Percentiles rank a stretch among this genome's conserved stretches.
Evolutionary conservation across 92 coral and sea anemone genomes (phyloP).

Genomic region (Umimayanthus chanpuru): DNA sequence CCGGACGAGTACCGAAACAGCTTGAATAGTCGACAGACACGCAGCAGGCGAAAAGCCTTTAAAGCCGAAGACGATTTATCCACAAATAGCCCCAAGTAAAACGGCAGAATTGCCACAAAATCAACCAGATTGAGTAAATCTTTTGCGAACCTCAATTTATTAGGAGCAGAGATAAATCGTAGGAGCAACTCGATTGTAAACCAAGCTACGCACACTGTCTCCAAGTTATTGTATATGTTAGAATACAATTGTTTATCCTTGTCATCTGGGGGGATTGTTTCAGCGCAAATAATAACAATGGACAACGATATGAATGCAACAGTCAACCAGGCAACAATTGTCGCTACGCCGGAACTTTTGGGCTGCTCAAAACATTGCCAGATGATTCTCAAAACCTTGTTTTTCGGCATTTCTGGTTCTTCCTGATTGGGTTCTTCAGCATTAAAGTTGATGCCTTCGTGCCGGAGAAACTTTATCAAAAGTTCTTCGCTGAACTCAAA

Average conservation of each 20-base stretch:
- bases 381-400: constrained; percentile 46
- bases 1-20: constrained; percentile 87
- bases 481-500: constrained; percentile 82
- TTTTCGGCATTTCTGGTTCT: constrained; percentile 49
- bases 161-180: constrained; percentile 79
- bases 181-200: constrained; percentile 74
- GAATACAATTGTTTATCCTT: neutral
- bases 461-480: constrained; percentile 59
- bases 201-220: constrained; percentile 78
- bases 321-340: constrained; percentile 71
- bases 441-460: constrained; percentile 66
- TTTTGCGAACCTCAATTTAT: constrained; percentile 58
- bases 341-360: constrained; percentile 65
- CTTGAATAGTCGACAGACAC: constrained; percentile 80
- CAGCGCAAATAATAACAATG: constrained; percentile 78
- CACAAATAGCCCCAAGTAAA: constrained; percentile 50
- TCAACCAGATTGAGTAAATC: constrained; percentile 77
- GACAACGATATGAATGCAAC: constrained; percentile 74
- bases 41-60: constrained; percentile 62
- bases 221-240: constrained; percentile 49
- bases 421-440: constrained; percentile 43
- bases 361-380: constrained; percentile 94
- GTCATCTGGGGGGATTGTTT: constrained; percentile 54
- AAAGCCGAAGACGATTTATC: constrained; percentile 25
- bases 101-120: constrained; percentile 80